These are phyloP conservation scores for Onychomys arenicola DNA, from an alignment of 2,797 vertebrate species.

Conservation along the genomic window DNA sequence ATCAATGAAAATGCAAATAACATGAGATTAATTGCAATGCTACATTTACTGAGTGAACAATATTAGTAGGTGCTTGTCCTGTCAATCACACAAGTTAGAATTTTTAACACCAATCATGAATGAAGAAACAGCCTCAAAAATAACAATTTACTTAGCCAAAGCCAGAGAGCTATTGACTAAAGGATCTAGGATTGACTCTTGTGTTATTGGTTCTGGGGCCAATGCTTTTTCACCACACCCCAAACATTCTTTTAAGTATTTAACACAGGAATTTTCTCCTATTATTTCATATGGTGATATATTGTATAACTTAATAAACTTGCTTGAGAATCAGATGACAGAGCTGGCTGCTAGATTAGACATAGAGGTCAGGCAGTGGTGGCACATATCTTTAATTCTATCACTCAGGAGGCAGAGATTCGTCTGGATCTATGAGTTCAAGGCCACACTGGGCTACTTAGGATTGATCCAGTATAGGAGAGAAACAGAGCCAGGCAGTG, in stretches of 20 bases:
- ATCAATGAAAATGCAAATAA: conserved; percentile 34
- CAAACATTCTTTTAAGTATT: conserved; percentile 16
- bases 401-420: too few relatives aligned
- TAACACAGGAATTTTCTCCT: neutral
- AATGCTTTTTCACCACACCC: neutral
- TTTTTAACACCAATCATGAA: neutral
- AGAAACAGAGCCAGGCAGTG: too few relatives aligned
- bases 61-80: neutral
- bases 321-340: too few relatives aligned
- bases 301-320: too few relatives aligned
- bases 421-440: too few relatives aligned
- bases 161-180: conserved; percentile 1
- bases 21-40: neutral
- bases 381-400: too few relatives aligned
- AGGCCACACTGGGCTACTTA: too few relatives aligned
- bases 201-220: neutral
- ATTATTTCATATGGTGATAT: neutral
- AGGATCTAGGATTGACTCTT: neutral
- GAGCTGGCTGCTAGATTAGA: too few relatives aligned
- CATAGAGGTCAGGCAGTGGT: too few relatives aligned
- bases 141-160: neutral
- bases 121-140: conserved; percentile 45
- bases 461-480: too few relatives aligned
- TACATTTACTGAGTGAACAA: neutral
- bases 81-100: conserved; percentile 28